Percentiles rank a stretch among this genome's conserved stretches.
These are phyloP conservation scores for Hirtodrosophila histrioides DNA, from an alignment of 2,888 invertebrate species.

Conservation along the genomic window DNA sequence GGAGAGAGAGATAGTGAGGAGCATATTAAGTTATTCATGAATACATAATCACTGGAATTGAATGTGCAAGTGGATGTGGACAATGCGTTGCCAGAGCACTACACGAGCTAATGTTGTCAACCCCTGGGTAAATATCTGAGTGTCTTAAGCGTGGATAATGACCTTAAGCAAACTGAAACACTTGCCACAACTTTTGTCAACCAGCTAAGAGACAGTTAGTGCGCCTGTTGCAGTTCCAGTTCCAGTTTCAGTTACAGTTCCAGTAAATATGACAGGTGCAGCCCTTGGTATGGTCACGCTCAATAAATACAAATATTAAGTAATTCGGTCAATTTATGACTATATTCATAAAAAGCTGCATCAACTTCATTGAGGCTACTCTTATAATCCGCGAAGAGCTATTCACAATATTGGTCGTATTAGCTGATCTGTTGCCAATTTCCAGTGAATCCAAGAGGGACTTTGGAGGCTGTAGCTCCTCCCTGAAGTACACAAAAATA, in stretches of 20 bases:
- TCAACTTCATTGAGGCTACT: background rate
- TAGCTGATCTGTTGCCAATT: background rate
- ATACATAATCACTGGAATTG: constrained; percentile 67
- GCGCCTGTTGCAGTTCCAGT: constrained; percentile 1
- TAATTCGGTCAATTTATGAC: constrained; percentile 60
- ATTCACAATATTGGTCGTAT: constrained; percentile 3
- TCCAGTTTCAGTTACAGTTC: background rate
- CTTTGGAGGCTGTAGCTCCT: no score
- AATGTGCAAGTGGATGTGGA: constrained; percentile 42
- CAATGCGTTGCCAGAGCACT: constrained; percentile 29
- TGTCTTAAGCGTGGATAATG: constrained; percentile 63
- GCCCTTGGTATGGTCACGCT: constrained; percentile 58
- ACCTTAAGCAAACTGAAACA: constrained; percentile 55
- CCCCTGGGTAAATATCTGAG: constrained; percentile 51
- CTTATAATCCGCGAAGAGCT: background rate
- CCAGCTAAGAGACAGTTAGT: background rate
- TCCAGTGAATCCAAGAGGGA: background rate
- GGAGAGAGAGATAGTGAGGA: constrained; percentile 3
- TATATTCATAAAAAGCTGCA: constrained; percentile 9
- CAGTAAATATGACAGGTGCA: constrained; percentile 55
- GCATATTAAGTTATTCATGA: constrained; percentile 73
- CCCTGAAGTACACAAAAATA: no score
- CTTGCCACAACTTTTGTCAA: constrained; percentile 62
- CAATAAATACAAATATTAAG: constrained; percentile 69
- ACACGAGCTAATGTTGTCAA: constrained; percentile 68